A percentile compares a stretch with the other conserved stretches of the same genome.
phyloP scores from a whole-genome alignment of 2,797 vertebrate species.

The Semaprochilodus insignis region DNA sequence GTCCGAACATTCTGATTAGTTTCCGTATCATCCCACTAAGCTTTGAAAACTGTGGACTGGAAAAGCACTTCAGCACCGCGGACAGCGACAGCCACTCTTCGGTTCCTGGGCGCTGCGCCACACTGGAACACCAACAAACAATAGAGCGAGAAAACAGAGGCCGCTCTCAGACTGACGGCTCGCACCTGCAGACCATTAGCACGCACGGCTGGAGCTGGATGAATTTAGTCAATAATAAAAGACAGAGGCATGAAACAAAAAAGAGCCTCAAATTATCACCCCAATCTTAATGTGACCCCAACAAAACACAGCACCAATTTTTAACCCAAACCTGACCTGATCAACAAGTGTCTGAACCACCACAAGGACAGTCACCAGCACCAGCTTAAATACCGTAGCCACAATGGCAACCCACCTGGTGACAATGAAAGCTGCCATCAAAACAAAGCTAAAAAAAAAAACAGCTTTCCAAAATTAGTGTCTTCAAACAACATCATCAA shows the following conservation, averaged over 20 bases:
- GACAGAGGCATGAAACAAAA: background rate
- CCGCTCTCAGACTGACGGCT: background rate
- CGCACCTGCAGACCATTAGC: conserved; percentile 14
- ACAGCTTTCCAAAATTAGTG: no score
- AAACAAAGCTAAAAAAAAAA: no score
- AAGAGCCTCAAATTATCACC: background rate
- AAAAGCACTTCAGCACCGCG: background rate
- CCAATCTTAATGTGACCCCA: background rate
- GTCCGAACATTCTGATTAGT: background rate
- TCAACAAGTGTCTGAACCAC: no score
- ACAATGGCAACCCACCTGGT: no score
- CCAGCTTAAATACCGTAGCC: no score
- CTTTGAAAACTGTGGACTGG: background rate
- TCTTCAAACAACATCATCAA: no score
- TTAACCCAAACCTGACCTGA: no score
- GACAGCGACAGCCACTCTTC: background rate
- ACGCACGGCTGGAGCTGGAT: background rate
- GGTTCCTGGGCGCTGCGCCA: background rate
- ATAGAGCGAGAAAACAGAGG: background rate
- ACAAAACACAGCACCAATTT: background rate
- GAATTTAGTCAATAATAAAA: background rate
- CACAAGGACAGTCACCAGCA: no score
- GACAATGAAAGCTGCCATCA: no score
- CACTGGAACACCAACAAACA: background rate
- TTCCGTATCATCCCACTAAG: background rate